Evolutionary conservation across 1,140 invertebrate species (phyloP).

Genomic region (Belonocnema kinseyi): DNA sequence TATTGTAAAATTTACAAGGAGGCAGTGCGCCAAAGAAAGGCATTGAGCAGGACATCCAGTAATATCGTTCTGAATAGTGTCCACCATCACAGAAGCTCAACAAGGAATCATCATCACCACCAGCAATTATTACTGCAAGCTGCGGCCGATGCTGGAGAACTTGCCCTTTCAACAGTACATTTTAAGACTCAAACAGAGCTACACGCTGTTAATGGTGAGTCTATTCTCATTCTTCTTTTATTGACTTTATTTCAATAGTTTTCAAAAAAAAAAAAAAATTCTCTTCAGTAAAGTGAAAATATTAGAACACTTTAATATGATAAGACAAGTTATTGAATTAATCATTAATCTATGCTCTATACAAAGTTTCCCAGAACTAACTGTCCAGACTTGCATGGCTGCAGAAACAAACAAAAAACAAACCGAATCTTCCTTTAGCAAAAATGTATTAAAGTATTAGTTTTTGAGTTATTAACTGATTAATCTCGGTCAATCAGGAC

Average conservation of each 20-base stretch:
- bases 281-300: not conserved
- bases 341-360: too few relatives aligned
- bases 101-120: conserved; percentile 67
- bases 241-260: too few relatives aligned
- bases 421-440: too few relatives aligned
- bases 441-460: too few relatives aligned
- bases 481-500: too few relatives aligned
- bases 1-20: conserved; percentile 94
- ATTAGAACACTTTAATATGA: too few relatives aligned
- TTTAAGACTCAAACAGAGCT: conserved; percentile 65
- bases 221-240: conserved; percentile 38
- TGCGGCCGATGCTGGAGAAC: conserved; percentile 70
- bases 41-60: conserved; percentile 86
- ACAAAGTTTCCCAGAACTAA: too few relatives aligned
- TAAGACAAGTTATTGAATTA: too few relatives aligned
- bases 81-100: conserved; percentile 85
- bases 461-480: too few relatives aligned
- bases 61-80: conserved; percentile 89
- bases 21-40: conserved; percentile 91
- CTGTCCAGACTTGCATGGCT: too few relatives aligned
- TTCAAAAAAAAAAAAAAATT: not conserved
- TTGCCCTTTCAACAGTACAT: conserved; percentile 62
- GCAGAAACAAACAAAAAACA: too few relatives aligned
- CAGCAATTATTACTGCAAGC: conserved; percentile 69
- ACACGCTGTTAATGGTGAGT: conserved; percentile 63